Conservation (phyloP, 1,140 invertebrate genomes). For the Hestina assimilis region DNA sequence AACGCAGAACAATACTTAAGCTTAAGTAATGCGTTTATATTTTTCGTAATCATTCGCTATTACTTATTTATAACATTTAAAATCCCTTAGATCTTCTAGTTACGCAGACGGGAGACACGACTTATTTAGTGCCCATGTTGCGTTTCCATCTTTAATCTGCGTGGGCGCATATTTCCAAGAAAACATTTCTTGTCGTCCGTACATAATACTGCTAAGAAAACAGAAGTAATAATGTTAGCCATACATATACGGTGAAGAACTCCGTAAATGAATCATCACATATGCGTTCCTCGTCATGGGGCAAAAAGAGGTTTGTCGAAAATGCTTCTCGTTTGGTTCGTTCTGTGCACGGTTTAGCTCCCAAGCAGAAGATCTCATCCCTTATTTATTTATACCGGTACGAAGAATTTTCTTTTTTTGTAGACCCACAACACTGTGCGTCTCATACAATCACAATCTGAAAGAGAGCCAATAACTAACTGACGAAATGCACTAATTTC, state of each 20-base stretch:
- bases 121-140: constrained; percentile 70
- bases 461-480: constrained; percentile 67
- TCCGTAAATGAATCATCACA: constrained; percentile 76
- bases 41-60: neutral
- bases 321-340: constrained; percentile 64
- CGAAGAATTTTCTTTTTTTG: constrained; percentile 68
- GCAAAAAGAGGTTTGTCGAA: constrained; percentile 77
- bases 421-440: constrained; percentile 54
- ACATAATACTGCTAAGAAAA: constrained; percentile 71
- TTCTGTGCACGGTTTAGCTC: constrained; percentile 42
- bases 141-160: constrained; percentile 75
- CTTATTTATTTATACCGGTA: constrained; percentile 76
- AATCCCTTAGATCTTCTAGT: constrained; percentile 30
- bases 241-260: constrained; percentile 71
- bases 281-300: constrained; percentile 68
- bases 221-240: constrained; percentile 74
- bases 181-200: constrained; percentile 70
- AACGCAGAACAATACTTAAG: no score
- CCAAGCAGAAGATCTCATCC: constrained; percentile 55
- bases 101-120: constrained; percentile 61
- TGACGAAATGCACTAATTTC: constrained; percentile 67
- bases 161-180: constrained; percentile 74
- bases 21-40: no score
- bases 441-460: constrained; percentile 48
- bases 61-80: constrained; percentile 6